These are phyloP conservation scores for Riptortus pedestris DNA, from an alignment of 1,140 invertebrate species.

Conservation along the genomic window DNA sequence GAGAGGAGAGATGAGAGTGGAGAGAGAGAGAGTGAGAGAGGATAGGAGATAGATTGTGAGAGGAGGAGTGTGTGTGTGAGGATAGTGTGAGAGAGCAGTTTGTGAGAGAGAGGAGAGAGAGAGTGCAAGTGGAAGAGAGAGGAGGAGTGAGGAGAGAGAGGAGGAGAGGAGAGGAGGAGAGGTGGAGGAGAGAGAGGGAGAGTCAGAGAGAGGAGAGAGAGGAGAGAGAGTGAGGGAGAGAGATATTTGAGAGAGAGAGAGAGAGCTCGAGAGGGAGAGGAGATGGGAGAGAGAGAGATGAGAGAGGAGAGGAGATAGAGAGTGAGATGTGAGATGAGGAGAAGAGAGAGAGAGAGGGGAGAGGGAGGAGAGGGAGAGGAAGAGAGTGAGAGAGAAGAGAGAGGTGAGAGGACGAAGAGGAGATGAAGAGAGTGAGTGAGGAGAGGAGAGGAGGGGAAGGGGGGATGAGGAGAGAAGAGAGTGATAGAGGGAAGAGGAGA, in stretches of 20 bases:
- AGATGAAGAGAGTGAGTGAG: background rate
- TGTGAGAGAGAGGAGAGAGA: background rate
- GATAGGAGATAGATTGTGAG: slow-evolving; percentile 8
- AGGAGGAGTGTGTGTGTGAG: background rate
- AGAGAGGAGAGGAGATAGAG: background rate
- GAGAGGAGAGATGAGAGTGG: slow-evolving; percentile 10
- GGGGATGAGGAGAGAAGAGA: background rate
- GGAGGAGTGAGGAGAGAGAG: background rate
- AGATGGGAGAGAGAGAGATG: background rate
- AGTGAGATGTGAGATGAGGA: background rate
- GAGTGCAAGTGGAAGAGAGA: background rate
- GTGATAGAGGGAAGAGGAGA: background rate
- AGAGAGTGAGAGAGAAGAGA: slow-evolving; percentile 5
- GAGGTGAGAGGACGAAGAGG: background rate
- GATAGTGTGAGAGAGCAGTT: background rate
- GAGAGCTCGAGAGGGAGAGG: background rate
- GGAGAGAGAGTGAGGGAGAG: background rate
- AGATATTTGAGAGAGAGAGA: background rate
- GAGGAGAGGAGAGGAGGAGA: background rate
- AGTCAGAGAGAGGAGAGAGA: background rate
- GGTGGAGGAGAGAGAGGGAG: background rate
- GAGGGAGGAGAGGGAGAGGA: background rate
- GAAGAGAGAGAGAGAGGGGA: background rate
- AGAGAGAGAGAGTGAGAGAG: slow-evolving; percentile 17
- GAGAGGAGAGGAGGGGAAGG: background rate